phyloP scores from a whole-genome alignment of 2,113 vertebrate genomes.

The Beaufortia kweichowensis region DNA sequence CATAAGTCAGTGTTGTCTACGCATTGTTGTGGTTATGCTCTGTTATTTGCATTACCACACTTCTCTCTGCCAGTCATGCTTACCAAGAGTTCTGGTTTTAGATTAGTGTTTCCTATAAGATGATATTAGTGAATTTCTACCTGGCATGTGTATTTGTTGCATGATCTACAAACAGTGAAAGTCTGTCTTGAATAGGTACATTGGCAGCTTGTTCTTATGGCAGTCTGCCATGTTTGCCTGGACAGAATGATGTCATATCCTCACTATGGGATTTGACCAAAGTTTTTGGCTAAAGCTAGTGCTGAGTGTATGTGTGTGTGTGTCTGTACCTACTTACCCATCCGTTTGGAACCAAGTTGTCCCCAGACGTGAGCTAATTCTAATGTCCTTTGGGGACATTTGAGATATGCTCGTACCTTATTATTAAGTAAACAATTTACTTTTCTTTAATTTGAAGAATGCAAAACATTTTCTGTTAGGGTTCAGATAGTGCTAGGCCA shows the following conservation, averaged over 20 bases:
- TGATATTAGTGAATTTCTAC: conserved; percentile 15
- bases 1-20: background rate
- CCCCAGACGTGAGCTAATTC: background rate
- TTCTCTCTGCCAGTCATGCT: conserved; percentile 8
- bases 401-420: too few relatives aligned
- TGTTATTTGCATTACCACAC: conserved; percentile 35
- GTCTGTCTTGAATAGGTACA: conserved; percentile 24
- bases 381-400: too few relatives aligned
- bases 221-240: conserved; percentile 23
- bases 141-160: background rate
- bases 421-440: too few relatives aligned
- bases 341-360: background rate
- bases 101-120: background rate
- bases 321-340: background rate
- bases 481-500: too few relatives aligned
- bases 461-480: too few relatives aligned
- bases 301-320: background rate
- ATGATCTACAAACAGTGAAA: conserved; percentile 7
- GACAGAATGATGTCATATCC: conserved; percentile 48
- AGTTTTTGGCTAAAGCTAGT: conserved; percentile 38
- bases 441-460: too few relatives aligned
- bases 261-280: conserved; percentile 32
- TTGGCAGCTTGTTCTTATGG: conserved; percentile 35
- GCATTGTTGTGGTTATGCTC: background rate
- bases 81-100: background rate